A percentile compares a stretch with the other conserved stretches of the same genome.
These are phyloP conservation scores for Scolopax mira DNA, from an alignment of 2,113 vertebrate species.

Conservation along the genomic window DNA sequence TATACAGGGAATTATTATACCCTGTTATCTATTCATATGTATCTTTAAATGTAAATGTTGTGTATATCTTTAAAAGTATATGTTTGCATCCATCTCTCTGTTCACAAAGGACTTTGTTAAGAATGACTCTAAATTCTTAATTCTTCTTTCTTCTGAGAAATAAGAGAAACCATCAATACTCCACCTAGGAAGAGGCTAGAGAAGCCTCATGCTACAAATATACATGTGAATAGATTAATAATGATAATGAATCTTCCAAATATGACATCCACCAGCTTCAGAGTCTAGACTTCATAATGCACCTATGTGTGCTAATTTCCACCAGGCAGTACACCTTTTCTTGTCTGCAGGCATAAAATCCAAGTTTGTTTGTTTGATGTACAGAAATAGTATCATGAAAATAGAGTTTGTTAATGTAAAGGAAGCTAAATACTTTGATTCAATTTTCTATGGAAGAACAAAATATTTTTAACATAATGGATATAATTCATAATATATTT, in stretches of 20 bases:
- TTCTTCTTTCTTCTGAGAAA: neutral
- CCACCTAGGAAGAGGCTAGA: neutral
- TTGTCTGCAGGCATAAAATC: neutral
- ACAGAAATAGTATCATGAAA: neutral
- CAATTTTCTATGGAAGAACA: neutral
- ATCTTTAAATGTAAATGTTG: neutral
- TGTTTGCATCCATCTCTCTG: neutral
- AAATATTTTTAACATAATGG: neutral
- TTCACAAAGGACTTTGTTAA: neutral
- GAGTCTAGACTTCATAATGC: neutral
- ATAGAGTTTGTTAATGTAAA: neutral
- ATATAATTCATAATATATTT: neutral
- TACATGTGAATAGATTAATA: neutral
- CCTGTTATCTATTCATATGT: rapidly evolving
- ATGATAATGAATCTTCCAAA: neutral
- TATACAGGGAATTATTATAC: neutral
- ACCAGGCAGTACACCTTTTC: neutral
- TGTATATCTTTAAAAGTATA: neutral
- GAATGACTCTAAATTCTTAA: neutral
- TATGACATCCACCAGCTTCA: neutral
- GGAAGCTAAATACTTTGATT: neutral
- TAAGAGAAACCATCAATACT: neutral
- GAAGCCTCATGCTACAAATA: neutral
- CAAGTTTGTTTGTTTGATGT: neutral
- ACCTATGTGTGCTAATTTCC: neutral